Conservation (phyloP, 2,797 vertebrate genomes). For the Helostoma temminkii region DNA sequence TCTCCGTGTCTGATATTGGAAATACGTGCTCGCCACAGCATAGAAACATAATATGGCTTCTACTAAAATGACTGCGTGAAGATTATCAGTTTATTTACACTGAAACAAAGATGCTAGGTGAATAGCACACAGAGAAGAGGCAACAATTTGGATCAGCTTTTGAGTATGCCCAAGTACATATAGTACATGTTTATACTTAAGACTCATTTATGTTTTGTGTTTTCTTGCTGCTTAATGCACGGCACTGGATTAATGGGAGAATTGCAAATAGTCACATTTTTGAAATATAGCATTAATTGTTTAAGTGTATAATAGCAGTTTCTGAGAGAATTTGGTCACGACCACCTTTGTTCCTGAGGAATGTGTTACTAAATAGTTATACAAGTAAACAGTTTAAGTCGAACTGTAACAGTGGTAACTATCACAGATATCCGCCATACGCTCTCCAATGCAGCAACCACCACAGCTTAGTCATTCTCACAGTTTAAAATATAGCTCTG, state of each 20-base stretch:
- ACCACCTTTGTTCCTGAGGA: slow-evolving; percentile 89
- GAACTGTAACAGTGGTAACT: slow-evolving; percentile 58
- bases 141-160: slow-evolving; percentile 59
- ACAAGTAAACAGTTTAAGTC: slow-evolving; percentile 72
- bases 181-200: background rate
- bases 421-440: slow-evolving; percentile 46
- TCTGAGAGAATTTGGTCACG: slow-evolving; percentile 84
- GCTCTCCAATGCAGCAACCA: slow-evolving; percentile 32
- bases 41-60: slow-evolving; percentile 69
- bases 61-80: slow-evolving; percentile 63
- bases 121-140: slow-evolving; percentile 42
- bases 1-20: slow-evolving; percentile 58
- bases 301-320: slow-evolving; percentile 60
- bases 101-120: slow-evolving; percentile 44
- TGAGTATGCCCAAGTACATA: slow-evolving; percentile 22
- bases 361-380: slow-evolving; percentile 80
- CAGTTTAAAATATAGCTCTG: slow-evolving; percentile 44
- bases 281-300: slow-evolving; percentile 43
- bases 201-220: slow-evolving; percentile 29
- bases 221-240: slow-evolving; percentile 19
- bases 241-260: slow-evolving; percentile 36
- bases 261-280: slow-evolving; percentile 9
- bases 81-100: slow-evolving; percentile 71
- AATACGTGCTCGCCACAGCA: slow-evolving; percentile 62
- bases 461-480: slow-evolving; percentile 47